Evolutionary conservation across 2,797 vertebrate species (phyloP).

Genomic region (Rhinoraja longicauda): DNA sequence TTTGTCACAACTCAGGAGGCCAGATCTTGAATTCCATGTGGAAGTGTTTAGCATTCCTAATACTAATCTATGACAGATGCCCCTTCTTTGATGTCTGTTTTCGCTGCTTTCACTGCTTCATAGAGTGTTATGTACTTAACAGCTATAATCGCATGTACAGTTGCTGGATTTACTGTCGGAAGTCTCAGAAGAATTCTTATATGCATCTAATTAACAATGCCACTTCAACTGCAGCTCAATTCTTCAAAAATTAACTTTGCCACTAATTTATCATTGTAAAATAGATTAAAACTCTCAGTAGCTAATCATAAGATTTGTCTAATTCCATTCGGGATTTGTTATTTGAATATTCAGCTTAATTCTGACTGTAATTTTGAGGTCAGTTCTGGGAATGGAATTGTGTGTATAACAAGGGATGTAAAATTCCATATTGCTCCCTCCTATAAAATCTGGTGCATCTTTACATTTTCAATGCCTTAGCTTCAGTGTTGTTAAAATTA

Average conservation of each 20-base stretch:
- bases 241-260: constrained; percentile 15
- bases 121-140: constrained; percentile 16
- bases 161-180: not conserved
- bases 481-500: not conserved
- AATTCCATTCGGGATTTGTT: not conserved
- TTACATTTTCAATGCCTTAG: not conserved
- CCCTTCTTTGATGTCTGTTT: constrained; percentile 17
- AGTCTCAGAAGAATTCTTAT: constrained; percentile 23
- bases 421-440: not conserved
- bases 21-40: not conserved
- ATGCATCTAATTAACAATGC: not conserved
- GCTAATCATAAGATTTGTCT: not conserved
- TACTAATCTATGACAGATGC: constrained; percentile 29
- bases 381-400: not conserved
- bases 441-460: too few relatives aligned
- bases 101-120: constrained; percentile 9
- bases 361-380: not conserved
- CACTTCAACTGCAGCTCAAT: not conserved
- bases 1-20: constrained; percentile 5
- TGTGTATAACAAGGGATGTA: not conserved
- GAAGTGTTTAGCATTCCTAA: constrained; percentile 7
- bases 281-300: constrained; percentile 18
- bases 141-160: not conserved
- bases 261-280: not conserved
- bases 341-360: constrained; percentile 6